A percentile compares a stretch with the other conserved stretches of the same genome.
phyloP scores from a whole-genome alignment of 1,140 invertebrate species.

The Aplysia californica region DNA sequence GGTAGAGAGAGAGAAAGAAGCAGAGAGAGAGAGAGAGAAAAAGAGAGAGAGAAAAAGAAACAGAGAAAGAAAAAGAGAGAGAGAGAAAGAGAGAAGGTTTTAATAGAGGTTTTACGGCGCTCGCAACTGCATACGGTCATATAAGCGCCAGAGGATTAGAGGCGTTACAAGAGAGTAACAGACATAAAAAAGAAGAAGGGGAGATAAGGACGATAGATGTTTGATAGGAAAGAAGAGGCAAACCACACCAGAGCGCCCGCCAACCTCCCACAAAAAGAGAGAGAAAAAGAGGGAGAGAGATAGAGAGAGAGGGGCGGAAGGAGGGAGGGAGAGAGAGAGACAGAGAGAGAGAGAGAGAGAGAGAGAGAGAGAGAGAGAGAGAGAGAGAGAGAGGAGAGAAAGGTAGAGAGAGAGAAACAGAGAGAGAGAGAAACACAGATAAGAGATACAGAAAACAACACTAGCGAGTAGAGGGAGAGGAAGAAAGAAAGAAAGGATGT shows the following conservation, averaged over 20 bases:
- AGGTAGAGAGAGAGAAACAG: neutral
- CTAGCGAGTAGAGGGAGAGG: neutral
- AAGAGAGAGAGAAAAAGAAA: neutral
- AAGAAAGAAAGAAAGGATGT: neutral
- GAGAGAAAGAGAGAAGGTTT: no score
- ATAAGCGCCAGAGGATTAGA: no score
- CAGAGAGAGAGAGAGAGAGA: neutral
- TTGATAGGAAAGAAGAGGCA: no score
- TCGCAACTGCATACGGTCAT: no score
- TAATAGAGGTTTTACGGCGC: no score
- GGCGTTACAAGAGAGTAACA: no score
- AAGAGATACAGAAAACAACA: neutral
- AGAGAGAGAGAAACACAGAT: neutral
- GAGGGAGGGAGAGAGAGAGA: neutral
- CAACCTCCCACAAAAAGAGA: no score
- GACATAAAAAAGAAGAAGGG: no score
- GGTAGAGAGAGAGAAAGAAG: neutral
- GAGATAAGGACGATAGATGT: no score
- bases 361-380: neutral
- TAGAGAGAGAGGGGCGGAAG: neutral
- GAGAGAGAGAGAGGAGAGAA: neutral
- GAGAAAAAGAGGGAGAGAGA: neutral
- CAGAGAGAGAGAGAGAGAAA: neutral
- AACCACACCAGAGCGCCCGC: no score
- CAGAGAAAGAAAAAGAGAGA: neutral